Base-by-base conservation (phyloP, 92 coral and sea anemone species). In the Galaxea fascicularis region DNA sequence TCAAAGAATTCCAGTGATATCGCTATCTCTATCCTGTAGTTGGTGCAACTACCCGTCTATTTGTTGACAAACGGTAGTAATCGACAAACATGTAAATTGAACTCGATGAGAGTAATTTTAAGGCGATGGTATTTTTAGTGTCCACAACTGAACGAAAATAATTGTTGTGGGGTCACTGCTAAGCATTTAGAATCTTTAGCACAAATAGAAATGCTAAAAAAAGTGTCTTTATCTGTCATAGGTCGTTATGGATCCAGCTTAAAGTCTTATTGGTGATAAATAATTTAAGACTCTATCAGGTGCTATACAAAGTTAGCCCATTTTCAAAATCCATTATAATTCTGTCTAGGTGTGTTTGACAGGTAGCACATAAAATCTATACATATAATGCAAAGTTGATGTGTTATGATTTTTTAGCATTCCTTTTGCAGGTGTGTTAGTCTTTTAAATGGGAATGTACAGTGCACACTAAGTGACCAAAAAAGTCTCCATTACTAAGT, bases 11-110 rank as follows among this genome's bases (percentile, higher is more conserved):
- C 65, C 51, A 52, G 11, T 58, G n/a, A 60, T 49, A 28, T 20
- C 54, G 4, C 51, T 30, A 26, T 28, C 28, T 63, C 59, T 51
- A 0, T 31, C 21, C 20, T 20, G 18, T 8, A 20, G 16, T 54
- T 9, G 68, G 13, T 39, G 20, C 70, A 39, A 21, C 46, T 18
- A 57, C 64, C 26, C 22, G 24, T 58, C 78, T 15, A 26, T 71
- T 69, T 71, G 86, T 82, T 58, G 86, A 70, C 76, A 82, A 70
- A 82, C 41, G 69, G 63, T 58, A 22, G 62, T 54, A 71, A 54
- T 59, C 49, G 65, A 18, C 10, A 68, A 20, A 67, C 57, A 80
- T 81, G 78, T 69, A 81, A 81, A 69, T 59, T 81, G 39, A 57
- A 44, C 69, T 44, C 77, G 30, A 70, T 71, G 35, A 26, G 78